Base-by-base conservation (phyloP, 2,888 invertebrate species). In the Tipula unca region DNA sequence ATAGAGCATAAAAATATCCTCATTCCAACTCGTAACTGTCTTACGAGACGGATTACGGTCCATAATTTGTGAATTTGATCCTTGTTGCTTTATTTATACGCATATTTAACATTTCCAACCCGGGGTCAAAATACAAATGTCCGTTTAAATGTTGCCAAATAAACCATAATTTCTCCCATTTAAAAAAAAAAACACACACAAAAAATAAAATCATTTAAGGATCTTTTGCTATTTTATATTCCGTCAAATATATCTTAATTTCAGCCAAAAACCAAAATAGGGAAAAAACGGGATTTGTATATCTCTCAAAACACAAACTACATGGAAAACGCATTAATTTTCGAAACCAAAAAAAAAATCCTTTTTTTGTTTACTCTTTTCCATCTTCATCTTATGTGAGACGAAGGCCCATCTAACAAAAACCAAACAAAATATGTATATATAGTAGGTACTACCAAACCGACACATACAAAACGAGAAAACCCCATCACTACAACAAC, bases 241-340 rank as follows among this genome's bases (percentile, higher is more conserved):
- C 69, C 69, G 69, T 69, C 69, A 69, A 69, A 69, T 69, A 69
- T 69, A 69, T 69, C 69, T 69, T 69, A 69, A 69, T 69, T 69
- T 69, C 25, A 69, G 69, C 25, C 69, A 69, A 69, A 69, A 25
- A 69, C 6, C 69, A 69, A 69, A 69, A 69, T 3, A 2, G 3
- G 32, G 32, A 6, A 10, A 5, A 2, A 39, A 17, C 25, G 25
- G 69, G 69, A 69, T 69, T 69, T 69, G 69, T 69, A 69, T 69
- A 25, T 69, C 8, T 69, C 25, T 69, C 20, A 69, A 69, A 10
- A 69, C 25, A 69, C 69, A 69, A 69, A 69, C 69, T 69, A 69
- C 69, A 69, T 69, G 69, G 69, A 69, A 69, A 69, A 69, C 69
- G 69, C 69, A 69, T 69, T 69, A 69, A 69, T 69, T 69, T 69